Conservation (phyloP, 1,140 invertebrate species). For the Araneus ventricosus region DNA sequence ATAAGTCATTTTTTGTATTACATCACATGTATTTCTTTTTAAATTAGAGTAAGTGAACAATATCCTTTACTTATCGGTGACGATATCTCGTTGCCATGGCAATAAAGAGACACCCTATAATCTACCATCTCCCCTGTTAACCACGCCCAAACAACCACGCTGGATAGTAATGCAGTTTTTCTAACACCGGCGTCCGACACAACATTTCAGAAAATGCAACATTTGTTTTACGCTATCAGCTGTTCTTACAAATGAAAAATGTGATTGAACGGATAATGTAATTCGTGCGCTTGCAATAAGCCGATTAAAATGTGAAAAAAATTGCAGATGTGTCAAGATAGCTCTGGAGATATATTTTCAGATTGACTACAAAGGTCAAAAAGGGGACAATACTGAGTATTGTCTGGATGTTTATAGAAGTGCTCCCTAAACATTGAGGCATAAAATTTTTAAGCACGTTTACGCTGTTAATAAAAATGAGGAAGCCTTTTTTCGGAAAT, state of each 20-base stretch:
- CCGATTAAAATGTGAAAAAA: conserved; percentile 48
- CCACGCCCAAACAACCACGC: conserved; percentile 70
- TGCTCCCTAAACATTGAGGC: too few species aligned
- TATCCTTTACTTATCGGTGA: conserved; percentile 73
- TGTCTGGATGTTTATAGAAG: too few species aligned
- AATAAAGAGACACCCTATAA: conserved; percentile 74
- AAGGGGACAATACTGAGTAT: too few species aligned
- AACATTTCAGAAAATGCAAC: conserved; percentile 61
- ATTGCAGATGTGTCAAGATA: background rate
- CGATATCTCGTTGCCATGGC: conserved; percentile 72
- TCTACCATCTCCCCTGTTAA: conserved; percentile 71
- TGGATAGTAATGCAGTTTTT: conserved; percentile 50
- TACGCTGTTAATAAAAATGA: too few species aligned
- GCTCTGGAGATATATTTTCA: background rate
- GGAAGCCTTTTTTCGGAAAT: too few species aligned
- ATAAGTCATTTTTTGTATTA: conserved; percentile 10
- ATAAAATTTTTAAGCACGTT: too few species aligned
- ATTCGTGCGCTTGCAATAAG: conserved; percentile 21
- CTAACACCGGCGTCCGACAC: conserved; percentile 3
- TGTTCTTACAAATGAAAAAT: conserved; percentile 52
- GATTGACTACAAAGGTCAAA: too few species aligned
- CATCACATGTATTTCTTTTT: conserved; percentile 63
- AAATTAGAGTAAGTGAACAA: conserved; percentile 73
- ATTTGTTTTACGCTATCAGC: conserved; percentile 39
- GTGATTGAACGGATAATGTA: conserved; percentile 45